Conservation (phyloP, 2,888 invertebrate genomes). For the Eulithis testata region DNA sequence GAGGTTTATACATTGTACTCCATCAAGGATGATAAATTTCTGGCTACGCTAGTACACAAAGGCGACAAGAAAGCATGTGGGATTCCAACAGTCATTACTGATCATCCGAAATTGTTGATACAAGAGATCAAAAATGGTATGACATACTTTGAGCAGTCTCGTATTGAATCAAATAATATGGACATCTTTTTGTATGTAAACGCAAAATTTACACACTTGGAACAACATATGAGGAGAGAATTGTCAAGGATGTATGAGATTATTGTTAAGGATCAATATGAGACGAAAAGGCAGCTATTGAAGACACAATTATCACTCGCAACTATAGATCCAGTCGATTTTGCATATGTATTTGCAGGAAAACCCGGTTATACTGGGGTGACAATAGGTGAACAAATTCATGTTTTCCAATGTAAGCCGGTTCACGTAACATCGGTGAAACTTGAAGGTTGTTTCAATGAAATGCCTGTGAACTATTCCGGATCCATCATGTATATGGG, state of each 20-base stretch:
- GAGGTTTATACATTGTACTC: constrained; percentile 9
- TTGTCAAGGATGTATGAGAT: constrained; percentile 14
- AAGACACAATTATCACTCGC: not conserved
- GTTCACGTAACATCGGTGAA: too few relatives aligned
- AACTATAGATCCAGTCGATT: not conserved
- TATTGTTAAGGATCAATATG: constrained; percentile 9
- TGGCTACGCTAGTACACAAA: constrained; percentile 7
- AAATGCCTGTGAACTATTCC: too few relatives aligned
- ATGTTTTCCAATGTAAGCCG: too few relatives aligned
- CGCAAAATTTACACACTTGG: constrained; percentile 11
- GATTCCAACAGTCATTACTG: constrained; percentile 6
- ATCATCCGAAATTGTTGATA: constrained; percentile 14
- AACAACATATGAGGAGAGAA: constrained; percentile 16
- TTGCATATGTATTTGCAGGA: too few relatives aligned
- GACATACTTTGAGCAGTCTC: constrained; percentile 7
- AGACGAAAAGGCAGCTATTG: not conserved
- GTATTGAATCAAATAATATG: constrained; percentile 2
- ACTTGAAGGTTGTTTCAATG: too few relatives aligned
- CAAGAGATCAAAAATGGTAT: constrained; percentile 12
- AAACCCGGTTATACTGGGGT: too few relatives aligned
- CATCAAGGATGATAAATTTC: constrained; percentile 12
- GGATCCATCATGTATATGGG: too few relatives aligned
- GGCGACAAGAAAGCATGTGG: constrained; percentile 6
- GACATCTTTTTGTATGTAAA: constrained; percentile 13
- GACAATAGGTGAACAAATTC: too few relatives aligned